Evolutionary conservation across 2,888 invertebrate genomes (phyloP), one percentile per base, ranked within the genome.

Genomic region (Neoitamus cyanurus): DNA sequence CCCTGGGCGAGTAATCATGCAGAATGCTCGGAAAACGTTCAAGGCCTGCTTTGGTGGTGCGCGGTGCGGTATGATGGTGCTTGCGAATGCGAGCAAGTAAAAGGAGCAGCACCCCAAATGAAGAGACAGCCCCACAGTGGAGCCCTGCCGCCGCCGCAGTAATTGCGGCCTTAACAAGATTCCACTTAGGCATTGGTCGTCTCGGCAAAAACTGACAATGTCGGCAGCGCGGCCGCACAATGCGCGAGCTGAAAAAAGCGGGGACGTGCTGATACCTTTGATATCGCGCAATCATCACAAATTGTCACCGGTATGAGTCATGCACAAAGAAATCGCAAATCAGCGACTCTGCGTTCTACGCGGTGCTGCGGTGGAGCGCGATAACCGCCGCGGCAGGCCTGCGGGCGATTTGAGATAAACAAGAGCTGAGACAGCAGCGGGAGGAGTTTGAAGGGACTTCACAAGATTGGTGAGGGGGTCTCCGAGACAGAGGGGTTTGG

Each of bases 231-330:
- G 58, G 58, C 25, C 58, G 58, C 58, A 58, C 25, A 25, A 58
- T 58, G 58, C 20, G 25, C 58, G 58, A 20, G 9, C 20, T 58
- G 9, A 30, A 30, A 30, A 30, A 70, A 28, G 31, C 15, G 28
- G 28, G 46, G 37, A 30, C 77, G 58, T 42, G 77, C 25, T 77
- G 77, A 78, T 78, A 78, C 58, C 31, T 78, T 78, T 77, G 48
- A 78, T 78, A 78, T 78, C 78, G 25, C 37, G 58, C 78, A 78
- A 78, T 78, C 48, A 78, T 78, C 78, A 28, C 78, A 58, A 78
- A 78, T 78, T 78, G 78, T 78, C 78, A 78, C 58, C 58, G 78
- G 78, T 58, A 31, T 77, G 77, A 77, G 28, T 77, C 77, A 77
- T 77, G 70, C 34, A 70, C 70, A 70, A 70, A 70, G 70, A 34